Evolutionary conservation across 2,113 vertebrate species (phyloP).

Genomic region (Cyprinus carpio): DNA sequence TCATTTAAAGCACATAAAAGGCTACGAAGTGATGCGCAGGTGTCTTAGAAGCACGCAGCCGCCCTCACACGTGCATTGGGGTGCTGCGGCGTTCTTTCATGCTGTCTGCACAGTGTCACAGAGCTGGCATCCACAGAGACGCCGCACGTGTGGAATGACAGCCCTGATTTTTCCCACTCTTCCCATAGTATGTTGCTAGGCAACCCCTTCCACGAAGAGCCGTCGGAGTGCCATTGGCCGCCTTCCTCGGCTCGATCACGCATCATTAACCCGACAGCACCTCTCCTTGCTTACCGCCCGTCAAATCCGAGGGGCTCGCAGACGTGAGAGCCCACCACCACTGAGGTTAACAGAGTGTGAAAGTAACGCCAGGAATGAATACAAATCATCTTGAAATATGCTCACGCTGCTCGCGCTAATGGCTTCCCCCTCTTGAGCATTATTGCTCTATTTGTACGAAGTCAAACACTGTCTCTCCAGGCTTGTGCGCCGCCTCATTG

Average conservation of each 20-base stretch:
- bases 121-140: constrained; percentile 54
- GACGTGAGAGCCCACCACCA: not conserved
- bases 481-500: not conserved
- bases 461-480: not conserved
- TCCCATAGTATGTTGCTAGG: constrained; percentile 73
- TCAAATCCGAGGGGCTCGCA: constrained; percentile 1
- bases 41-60: not conserved
- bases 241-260: constrained; percentile 62
- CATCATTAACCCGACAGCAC: constrained; percentile 55
- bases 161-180: constrained; percentile 59
- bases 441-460: not conserved
- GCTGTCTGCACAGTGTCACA: constrained; percentile 40
- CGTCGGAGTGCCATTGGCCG: constrained; percentile 40
- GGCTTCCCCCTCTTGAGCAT: constrained; percentile 6
- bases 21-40: not conserved
- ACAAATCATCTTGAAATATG: constrained; percentile 29
- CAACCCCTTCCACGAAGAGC: constrained; percentile 62
- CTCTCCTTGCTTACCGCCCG: constrained; percentile 24
- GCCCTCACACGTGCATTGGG: not conserved
- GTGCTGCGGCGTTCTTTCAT: not conserved
- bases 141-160: constrained; percentile 50
- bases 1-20: constrained; percentile 29
- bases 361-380: constrained; percentile 11
- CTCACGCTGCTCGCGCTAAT: not conserved
- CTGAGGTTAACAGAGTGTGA: constrained; percentile 36